Percentiles rank a stretch among this genome's conserved stretches.
Conservation (phyloP, 1,140 invertebrate species). For the Eupeodes corollae region DNA sequence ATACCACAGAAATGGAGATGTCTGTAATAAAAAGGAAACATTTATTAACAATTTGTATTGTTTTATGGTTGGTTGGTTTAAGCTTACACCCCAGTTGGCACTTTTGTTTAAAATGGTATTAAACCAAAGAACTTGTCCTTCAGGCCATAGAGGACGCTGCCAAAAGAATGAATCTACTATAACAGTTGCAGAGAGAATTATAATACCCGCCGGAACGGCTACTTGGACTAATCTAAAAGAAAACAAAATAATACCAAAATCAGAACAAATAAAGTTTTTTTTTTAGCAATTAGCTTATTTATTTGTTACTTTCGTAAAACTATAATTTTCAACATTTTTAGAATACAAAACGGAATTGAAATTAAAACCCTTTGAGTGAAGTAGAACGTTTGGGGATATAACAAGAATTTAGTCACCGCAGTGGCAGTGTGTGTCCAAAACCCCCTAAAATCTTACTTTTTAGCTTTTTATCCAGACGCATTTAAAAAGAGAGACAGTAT, state of each 20-base stretch:
- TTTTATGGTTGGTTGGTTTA: constrained; percentile 6
- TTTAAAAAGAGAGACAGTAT: too few relatives aligned
- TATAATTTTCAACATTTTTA: too few relatives aligned
- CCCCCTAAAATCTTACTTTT: too few relatives aligned
- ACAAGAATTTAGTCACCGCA: too few relatives aligned
- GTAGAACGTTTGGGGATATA: too few relatives aligned
- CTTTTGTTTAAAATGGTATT: constrained; percentile 93
- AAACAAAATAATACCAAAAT: constrained; percentile 10
- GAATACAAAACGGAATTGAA: too few relatives aligned
- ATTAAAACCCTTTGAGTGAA: too few relatives aligned
- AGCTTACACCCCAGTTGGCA: constrained; percentile 86
- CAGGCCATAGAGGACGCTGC: constrained; percentile 85
- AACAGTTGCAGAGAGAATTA: constrained; percentile 61
- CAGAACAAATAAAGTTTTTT: too few relatives aligned
- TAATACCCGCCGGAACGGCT: constrained; percentile 56
- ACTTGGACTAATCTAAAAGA: constrained; percentile 59
- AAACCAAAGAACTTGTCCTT: constrained; percentile 94
- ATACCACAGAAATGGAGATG: constrained; percentile 94
- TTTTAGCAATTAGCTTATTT: constrained; percentile 8
- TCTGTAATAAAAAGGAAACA: constrained; percentile 49
- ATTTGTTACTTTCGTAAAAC: constrained; percentile 3
- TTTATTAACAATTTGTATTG: too few relatives aligned
- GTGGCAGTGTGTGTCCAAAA: too few relatives aligned
- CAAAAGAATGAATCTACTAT: constrained; percentile 89
- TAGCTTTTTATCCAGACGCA: too few relatives aligned